These are phyloP conservation scores for Ctenomys sociabilis DNA, from an alignment of 2,113 vertebrate genomes.

Conservation along the genomic window DNA sequence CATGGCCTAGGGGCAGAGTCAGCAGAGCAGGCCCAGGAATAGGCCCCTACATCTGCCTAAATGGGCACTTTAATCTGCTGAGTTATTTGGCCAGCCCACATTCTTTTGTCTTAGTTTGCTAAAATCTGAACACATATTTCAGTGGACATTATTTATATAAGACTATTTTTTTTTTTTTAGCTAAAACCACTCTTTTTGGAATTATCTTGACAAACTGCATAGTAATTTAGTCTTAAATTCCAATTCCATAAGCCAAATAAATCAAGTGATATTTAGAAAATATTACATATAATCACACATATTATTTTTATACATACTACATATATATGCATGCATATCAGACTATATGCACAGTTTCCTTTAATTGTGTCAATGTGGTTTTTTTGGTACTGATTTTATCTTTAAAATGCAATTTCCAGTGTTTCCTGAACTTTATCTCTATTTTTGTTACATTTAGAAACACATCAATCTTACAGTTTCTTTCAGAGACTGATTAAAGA, in stretches of 20 bases:
- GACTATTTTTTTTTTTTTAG: constrained; percentile 37
- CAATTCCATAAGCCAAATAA: constrained; percentile 13
- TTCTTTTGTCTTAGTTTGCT: constrained; percentile 39
- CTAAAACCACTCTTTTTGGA: neutral
- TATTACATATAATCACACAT: too few species aligned
- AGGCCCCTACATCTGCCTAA: too few species aligned
- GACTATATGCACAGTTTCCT: neutral
- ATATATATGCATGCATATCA: neutral
- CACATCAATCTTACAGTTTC: neutral
- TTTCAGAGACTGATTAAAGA: neutral
- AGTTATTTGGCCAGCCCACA: too few species aligned
- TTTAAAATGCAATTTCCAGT: neutral
- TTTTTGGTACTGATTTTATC: constrained; percentile 35
- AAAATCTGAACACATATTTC: constrained; percentile 35
- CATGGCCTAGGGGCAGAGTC: too few species aligned
- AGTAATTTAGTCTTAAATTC: neutral
- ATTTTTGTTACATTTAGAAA: neutral
- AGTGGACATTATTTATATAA: neutral
- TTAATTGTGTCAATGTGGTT: neutral
- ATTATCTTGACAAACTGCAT: neutral
- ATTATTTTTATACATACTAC: neutral
- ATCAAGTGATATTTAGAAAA: neutral
- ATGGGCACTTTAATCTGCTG: too few species aligned
- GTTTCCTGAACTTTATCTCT: constrained; percentile 34
- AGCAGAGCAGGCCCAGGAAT: too few species aligned